Conservation (phyloP, 2,888 invertebrate species). For the Endotricha flammealis region DNA sequence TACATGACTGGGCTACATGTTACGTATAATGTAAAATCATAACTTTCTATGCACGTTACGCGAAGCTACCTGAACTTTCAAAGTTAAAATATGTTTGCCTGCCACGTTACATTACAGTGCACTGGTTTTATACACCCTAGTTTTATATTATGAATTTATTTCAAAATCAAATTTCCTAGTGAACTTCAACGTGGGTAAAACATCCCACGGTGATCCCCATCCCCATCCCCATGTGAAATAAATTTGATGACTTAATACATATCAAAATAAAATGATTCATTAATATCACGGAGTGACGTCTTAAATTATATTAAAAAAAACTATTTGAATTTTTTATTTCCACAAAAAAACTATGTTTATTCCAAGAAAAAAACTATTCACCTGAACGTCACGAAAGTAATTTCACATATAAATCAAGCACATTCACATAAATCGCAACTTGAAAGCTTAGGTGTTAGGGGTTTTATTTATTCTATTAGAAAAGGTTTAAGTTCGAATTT, state of each 20-base stretch:
- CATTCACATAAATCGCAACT: conserved; percentile 29
- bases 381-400: conserved; percentile 11
- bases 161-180: too few relatives aligned
- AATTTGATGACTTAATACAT: too few relatives aligned
- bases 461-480: conserved; percentile 59
- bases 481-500: conserved; percentile 54
- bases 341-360: too few relatives aligned
- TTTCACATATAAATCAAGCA: conserved; percentile 18
- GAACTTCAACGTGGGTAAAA: too few relatives aligned
- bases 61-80: background rate
- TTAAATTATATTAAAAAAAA: too few relatives aligned
- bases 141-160: conserved; percentile 1
- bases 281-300: too few relatives aligned
- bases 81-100: background rate
- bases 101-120: background rate
- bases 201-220: too few relatives aligned
- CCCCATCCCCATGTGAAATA: too few relatives aligned
- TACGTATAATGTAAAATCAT: too few relatives aligned
- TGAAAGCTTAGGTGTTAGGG: conserved; percentile 28
- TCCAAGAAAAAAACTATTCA: conserved; percentile 8
- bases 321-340: too few relatives aligned
- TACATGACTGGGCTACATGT: too few relatives aligned
- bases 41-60: background rate
- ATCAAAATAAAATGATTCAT: too few relatives aligned
- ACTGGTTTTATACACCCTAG: background rate